Conservation (phyloP, 2,797 vertebrate genomes). For the Eremophila alpestris region DNA sequence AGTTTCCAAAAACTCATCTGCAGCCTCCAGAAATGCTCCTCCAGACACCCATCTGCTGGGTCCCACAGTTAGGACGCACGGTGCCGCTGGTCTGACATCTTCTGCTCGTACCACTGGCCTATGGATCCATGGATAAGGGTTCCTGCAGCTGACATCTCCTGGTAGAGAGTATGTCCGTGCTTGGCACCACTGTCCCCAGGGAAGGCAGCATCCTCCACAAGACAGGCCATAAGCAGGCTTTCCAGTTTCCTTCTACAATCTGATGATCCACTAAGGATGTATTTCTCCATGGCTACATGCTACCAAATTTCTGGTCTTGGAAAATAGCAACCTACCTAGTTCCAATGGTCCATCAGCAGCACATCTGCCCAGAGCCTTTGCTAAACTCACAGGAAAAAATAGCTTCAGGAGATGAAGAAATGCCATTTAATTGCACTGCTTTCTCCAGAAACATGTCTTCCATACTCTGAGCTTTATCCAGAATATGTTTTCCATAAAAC, state of each 20-base stretch:
- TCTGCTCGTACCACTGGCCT: rapidly evolving
- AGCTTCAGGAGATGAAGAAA: background rate
- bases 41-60: rapidly evolving
- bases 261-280: background rate
- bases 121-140: rapidly evolving
- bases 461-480: background rate
- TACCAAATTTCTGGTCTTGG: background rate
- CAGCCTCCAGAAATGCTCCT: background rate
- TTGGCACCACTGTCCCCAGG: background rate
- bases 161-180: rapidly evolving
- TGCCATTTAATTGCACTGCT: background rate
- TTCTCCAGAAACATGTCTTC: background rate
- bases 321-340: background rate
- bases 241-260: background rate
- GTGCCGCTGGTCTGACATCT: background rate
- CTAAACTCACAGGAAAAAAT: background rate
- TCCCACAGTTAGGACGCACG: rapidly evolving
- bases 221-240: background rate
- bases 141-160: background rate
- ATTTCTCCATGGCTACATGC: background rate
- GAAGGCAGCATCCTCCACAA: background rate
- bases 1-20: background rate
- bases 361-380: background rate
- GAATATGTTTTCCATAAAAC: background rate
- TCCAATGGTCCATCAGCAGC: background rate